These are phyloP conservation scores for Athalia circularis DNA, from an alignment of 2,888 invertebrate species.

Conservation along the genomic window DNA sequence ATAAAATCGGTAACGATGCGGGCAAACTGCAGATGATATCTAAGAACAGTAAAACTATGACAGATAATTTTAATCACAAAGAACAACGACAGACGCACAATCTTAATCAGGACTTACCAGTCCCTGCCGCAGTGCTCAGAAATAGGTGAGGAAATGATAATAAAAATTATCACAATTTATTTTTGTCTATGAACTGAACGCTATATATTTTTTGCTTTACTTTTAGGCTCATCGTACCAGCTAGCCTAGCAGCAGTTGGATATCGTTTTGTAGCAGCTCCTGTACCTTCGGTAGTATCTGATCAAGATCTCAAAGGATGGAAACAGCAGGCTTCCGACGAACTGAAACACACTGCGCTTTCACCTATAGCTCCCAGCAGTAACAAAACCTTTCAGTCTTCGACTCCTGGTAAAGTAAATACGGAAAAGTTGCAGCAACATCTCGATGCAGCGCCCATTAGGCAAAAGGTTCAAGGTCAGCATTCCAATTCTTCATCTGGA, in stretches of 20 bases:
- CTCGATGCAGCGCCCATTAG: neutral
- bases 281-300: constrained; percentile 47
- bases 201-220: neutral
- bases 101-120: neutral
- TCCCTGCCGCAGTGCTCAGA: neutral
- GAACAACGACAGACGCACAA: constrained; percentile 18
- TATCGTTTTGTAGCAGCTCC: constrained; percentile 70
- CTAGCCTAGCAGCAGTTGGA: constrained; percentile 66
- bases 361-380: constrained; percentile 61
- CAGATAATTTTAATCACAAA: neutral
- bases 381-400: constrained; percentile 59
- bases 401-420: constrained; percentile 54
- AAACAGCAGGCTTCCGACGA: constrained; percentile 57
- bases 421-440: neutral
- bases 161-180: neutral
- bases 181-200: neutral
- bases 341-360: constrained; percentile 63
- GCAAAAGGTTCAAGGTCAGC: too few relatives aligned
- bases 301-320: constrained; percentile 55
- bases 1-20: constrained; percentile 16
- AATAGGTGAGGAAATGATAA: constrained; percentile 10
- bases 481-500: too few relatives aligned
- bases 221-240: constrained; percentile 66
- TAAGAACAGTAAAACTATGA: neutral
- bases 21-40: neutral